A percentile compares a stretch with the other conserved stretches of the same genome.
These are phyloP conservation scores for Drosophila takahashii DNA, from an alignment of 1,140 invertebrate species.

Conservation along the genomic window DNA sequence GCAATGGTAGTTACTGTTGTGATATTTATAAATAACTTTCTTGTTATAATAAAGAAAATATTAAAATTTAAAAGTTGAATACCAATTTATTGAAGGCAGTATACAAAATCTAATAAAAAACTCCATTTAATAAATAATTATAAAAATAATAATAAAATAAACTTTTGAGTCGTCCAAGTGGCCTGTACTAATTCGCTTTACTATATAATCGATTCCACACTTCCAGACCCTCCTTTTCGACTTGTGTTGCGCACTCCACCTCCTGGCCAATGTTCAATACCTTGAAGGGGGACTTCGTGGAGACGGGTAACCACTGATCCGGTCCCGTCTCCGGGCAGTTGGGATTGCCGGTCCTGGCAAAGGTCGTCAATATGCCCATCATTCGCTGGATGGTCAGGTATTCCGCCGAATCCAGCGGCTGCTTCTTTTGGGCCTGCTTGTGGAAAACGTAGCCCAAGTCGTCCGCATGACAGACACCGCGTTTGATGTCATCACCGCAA, in stretches of 20 bases:
- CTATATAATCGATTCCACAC: constrained; percentile 63
- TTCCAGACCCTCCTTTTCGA: constrained; percentile 57
- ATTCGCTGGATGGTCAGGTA: constrained; percentile 74
- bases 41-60: too few relatives aligned
- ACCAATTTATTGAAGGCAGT: too few relatives aligned
- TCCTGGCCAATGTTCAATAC: constrained; percentile 56
- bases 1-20: too few relatives aligned
- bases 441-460: constrained; percentile 88
- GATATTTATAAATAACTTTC: too few relatives aligned
- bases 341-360: constrained; percentile 82
- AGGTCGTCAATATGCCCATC: constrained; percentile 83
- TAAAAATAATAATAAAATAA: constrained; percentile 4
- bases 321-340: constrained; percentile 56
- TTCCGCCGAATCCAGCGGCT: constrained; percentile 61
- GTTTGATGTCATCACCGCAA: constrained; percentile 58
- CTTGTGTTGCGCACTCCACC: constrained; percentile 31
- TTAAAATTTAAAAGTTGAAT: too few relatives aligned
- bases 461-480: constrained; percentile 86
- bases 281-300: constrained; percentile 40
- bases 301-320: constrained; percentile 44
- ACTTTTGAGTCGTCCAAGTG: too few relatives aligned
- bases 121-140: not conserved
- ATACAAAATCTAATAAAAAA: not conserved
- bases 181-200: not conserved
- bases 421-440: constrained; percentile 77